phyloP scores from a whole-genome alignment of 2,113 vertebrate species.

The Alethe castanea region DNA sequence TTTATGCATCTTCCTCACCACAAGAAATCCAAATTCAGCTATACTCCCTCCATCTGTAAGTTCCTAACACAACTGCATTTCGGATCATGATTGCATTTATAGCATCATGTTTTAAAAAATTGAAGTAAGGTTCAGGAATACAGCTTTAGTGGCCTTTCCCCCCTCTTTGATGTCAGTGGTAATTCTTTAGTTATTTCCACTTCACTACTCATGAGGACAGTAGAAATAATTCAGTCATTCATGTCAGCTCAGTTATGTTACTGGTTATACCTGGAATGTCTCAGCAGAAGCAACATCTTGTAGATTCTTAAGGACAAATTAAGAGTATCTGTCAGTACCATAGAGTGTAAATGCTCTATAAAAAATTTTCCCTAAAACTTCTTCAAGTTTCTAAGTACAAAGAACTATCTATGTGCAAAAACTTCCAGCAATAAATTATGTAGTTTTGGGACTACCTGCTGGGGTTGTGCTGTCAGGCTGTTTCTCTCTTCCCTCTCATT shows the following conservation, averaged over 20 bases:
- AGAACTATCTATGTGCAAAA: neutral
- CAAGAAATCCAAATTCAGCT: neutral
- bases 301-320: neutral
- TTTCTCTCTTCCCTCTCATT: neutral
- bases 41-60: fast-evolving
- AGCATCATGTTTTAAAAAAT: neutral
- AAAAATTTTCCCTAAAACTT: neutral
- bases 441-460: neutral
- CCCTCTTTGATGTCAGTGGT: neutral
- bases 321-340: neutral
- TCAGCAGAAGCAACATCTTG: neutral
- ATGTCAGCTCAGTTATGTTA: neutral
- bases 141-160: neutral
- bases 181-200: neutral
- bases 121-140: neutral
- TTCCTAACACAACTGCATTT: neutral
- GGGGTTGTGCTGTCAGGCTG: neutral
- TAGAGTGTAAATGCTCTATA: fast-evolving
- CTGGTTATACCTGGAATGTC: neutral
- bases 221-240: neutral
- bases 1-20: neutral
- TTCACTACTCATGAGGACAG: neutral
- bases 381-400: neutral
- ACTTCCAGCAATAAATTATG: neutral
- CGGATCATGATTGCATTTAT: neutral